Evolutionary conservation across 2,888 invertebrate genomes (phyloP), one percentile per base, ranked within the genome.

Genomic region (Callyntrura sp.): DNA sequence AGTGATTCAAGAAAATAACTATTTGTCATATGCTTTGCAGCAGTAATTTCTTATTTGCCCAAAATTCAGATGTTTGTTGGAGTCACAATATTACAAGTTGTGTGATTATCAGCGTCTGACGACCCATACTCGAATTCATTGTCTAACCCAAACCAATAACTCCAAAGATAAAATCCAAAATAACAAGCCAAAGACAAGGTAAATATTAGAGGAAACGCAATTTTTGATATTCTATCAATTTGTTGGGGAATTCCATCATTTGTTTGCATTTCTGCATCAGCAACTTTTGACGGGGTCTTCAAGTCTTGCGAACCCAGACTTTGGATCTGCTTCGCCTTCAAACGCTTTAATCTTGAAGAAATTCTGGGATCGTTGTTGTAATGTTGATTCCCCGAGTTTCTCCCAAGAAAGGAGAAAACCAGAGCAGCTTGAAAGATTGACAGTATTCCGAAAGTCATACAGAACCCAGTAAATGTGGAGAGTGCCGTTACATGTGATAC

Each of bases 381-480:
- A n/a, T n/a, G n/a, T n/a, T n/a, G n/a, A n/a, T 35, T 35, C 35
- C 35, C 35, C 35, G 35, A n/a, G n/a, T n/a, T n/a, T n/a, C n/a
- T n/a, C n/a, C n/a, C 35, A 35, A 4, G 6, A 35, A 35, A 12
- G 11, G n/a, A 79, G 35, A 86, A 86, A 0, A 86, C 89, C 0
- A 83, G n/a, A 0, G 91, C 91, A 0, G 83, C 23, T 43, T 91
- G 78, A 0, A 91, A 55, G 70, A 91, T 89, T 0, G 83, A 76
- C 9, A 79, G 1, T 0, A 25, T 28, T 20, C 70, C 88, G 62
- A 88, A 91, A 0, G 45, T 43, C 9, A 83, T 3, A n/a, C 83
- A 90, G 8, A 62, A 0, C 48, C 83, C 90, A 0, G 78, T 23
- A 60, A 85, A 91, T 0, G 57, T 14, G 6, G 82, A 57, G 8